These are phyloP conservation scores for Rhynchomys soricoides DNA, from an alignment of 2,113 vertebrate species.

Conservation along the genomic window DNA sequence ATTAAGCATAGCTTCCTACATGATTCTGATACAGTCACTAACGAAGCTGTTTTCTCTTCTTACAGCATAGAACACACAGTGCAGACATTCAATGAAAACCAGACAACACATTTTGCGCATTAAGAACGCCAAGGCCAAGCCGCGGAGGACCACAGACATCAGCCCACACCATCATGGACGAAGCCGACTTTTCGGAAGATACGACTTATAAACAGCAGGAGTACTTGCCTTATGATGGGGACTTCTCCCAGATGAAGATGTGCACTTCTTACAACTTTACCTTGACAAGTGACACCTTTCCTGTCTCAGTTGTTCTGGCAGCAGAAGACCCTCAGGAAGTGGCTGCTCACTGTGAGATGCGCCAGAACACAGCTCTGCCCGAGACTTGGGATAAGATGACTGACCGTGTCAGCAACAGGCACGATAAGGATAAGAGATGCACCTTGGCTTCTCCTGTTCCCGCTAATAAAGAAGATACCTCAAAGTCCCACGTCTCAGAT, in stretches of 20 bases:
- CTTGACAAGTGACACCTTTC: not conserved
- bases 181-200: slow-evolving; percentile 76
- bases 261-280: not conserved
- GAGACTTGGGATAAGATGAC: not conserved
- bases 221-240: slow-evolving; percentile 88
- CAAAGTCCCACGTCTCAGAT: slow-evolving; percentile 80
- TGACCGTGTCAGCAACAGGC: not conserved
- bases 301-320: slow-evolving; percentile 17
- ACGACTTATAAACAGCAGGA: slow-evolving; percentile 90
- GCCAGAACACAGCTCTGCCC: not conserved
- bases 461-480: slow-evolving; percentile 20
- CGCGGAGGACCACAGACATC: slow-evolving; percentile 71
- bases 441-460: not conserved
- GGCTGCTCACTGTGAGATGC: not conserved
- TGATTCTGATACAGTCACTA: not conserved
- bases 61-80: slow-evolving; percentile 40
- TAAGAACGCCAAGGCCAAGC: slow-evolving; percentile 9
- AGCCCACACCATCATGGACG: slow-evolving; percentile 50
- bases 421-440: slow-evolving; percentile 13
- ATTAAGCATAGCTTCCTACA: not conserved
- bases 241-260: not conserved
- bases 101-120: not conserved
- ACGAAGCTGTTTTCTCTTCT: slow-evolving; percentile 50
- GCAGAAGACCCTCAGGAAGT: slow-evolving; percentile 40
- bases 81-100: slow-evolving; percentile 38